phyloP scores from a whole-genome alignment of 2,888 invertebrate genomes.

The Chymomyza amoena region DNA sequence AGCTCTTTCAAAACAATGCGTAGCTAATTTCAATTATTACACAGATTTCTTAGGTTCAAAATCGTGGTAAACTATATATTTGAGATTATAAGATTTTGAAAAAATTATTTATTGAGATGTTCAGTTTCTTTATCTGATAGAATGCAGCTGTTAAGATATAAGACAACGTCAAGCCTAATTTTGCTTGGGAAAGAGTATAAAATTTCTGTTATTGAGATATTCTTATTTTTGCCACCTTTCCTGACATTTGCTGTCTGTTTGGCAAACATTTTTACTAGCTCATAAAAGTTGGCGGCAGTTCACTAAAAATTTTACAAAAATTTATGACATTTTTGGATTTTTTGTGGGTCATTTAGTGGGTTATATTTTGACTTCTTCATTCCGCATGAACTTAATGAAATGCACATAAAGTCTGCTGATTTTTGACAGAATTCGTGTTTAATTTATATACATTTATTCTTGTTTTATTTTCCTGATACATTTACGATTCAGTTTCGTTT shows the following conservation, averaged over 20 bases:
- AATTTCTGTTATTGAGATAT: background rate
- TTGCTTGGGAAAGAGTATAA: too few species aligned
- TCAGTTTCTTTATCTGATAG: too few species aligned
- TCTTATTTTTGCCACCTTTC: conserved; percentile 17
- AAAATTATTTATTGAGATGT: too few species aligned
- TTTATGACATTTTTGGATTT: conserved; percentile 17
- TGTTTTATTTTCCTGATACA: background rate
- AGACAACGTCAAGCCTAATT: too few species aligned
- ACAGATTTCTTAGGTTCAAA: too few species aligned
- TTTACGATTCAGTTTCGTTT: background rate
- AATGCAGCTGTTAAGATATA: too few species aligned
- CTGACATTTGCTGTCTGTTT: conserved; percentile 20
- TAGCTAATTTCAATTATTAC: too few species aligned
- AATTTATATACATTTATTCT: conserved; percentile 1
- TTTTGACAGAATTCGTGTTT: background rate
- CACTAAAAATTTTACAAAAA: conserved; percentile 2
- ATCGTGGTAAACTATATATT: too few species aligned
- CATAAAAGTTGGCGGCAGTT: conserved; percentile 22
- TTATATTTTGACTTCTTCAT: background rate
- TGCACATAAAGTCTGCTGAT: background rate
- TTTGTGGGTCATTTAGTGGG: background rate
- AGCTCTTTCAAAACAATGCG: too few species aligned
- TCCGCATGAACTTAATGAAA: background rate
- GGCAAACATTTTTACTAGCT: conserved; percentile 30
- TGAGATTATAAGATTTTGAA: too few species aligned